A percentile compares a stretch with the other conserved stretches of the same genome.
Evolutionary conservation across 2,888 invertebrate species (phyloP).

Genomic region (Drosophila pullipes): DNA sequence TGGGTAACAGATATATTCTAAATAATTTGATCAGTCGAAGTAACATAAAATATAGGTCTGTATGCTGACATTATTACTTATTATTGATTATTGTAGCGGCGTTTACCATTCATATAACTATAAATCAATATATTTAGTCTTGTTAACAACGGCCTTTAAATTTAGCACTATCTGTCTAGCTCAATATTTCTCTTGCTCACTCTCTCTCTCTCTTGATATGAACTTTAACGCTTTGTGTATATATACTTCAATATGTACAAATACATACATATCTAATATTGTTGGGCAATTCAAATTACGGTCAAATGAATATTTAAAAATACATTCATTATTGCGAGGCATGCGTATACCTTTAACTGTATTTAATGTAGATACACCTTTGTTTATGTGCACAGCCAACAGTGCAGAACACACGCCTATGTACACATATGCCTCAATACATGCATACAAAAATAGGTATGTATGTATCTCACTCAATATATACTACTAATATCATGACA

Average conservation of each 20-base stretch:
- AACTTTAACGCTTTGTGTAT: neutral
- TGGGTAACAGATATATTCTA: neutral
- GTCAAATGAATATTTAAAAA: slow-evolving; percentile 53
- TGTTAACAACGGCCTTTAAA: neutral
- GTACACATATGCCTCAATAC: slow-evolving; percentile 3
- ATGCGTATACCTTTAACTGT: slow-evolving; percentile 30
- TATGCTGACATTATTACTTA: neutral
- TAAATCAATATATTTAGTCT: neutral
- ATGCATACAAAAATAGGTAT: slow-evolving; percentile 13
- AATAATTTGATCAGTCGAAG: neutral
- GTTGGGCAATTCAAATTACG: slow-evolving; percentile 18
- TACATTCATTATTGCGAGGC: slow-evolving; percentile 37
- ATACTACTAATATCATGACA: slow-evolving; percentile 39
- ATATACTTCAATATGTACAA: neutral
- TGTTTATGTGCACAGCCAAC: slow-evolving; percentile 54
- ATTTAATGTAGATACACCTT: slow-evolving; percentile 37
- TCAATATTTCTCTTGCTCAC: neutral
- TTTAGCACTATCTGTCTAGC: neutral
- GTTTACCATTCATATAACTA: neutral
- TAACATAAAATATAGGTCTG: neutral
- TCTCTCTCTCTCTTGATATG: neutral
- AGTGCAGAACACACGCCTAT: slow-evolving; percentile 17
- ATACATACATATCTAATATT: slow-evolving; percentile 2
- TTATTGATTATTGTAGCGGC: neutral
- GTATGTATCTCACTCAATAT: slow-evolving; percentile 30